phyloP scores from a whole-genome alignment of 2,113 vertebrate species.

The Entelurus aequoreus region DNA sequence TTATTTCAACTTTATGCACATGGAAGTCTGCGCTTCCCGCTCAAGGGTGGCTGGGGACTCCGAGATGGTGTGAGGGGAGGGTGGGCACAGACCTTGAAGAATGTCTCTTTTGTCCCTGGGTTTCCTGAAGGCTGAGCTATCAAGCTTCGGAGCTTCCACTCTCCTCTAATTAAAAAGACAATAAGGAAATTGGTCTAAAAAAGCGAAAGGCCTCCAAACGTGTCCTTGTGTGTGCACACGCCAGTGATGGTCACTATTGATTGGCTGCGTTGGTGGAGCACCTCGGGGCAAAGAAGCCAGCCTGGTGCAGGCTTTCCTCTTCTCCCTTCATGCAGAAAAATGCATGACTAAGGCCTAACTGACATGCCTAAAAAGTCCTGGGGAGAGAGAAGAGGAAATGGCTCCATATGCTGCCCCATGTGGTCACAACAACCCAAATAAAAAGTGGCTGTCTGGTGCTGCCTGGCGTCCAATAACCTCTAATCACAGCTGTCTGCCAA shows the following conservation, averaged over 20 bases:
- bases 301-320: conserved; percentile 45
- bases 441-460: conserved; percentile 34
- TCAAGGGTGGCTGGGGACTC: conserved; percentile 62
- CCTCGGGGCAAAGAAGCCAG: conserved; percentile 49
- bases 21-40: conserved; percentile 57
- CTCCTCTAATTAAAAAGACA: conserved; percentile 61
- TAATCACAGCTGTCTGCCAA: conserved; percentile 34
- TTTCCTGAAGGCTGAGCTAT: conserved; percentile 51
- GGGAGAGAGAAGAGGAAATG: conserved; percentile 46
- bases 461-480: conserved; percentile 36
- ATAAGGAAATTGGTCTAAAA: conserved; percentile 46
- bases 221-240: conserved; percentile 30
- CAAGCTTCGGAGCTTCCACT: conserved; percentile 51
- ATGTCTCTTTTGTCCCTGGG: conserved; percentile 67
- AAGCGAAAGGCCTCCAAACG: conserved; percentile 19
- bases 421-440: conserved; percentile 40
- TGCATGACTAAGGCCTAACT: conserved; percentile 56
- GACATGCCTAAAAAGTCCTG: conserved; percentile 60
- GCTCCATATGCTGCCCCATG: conserved; percentile 61
- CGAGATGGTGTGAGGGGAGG: conserved; percentile 51
- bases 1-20: conserved; percentile 74
- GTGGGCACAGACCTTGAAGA: conserved; percentile 67
- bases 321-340: conserved; percentile 66
- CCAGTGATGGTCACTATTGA: conserved; percentile 46
- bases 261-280: conserved; percentile 46